phyloP scores from a whole-genome alignment of 2,113 vertebrate species.

The Ammospiza nelsoni region DNA sequence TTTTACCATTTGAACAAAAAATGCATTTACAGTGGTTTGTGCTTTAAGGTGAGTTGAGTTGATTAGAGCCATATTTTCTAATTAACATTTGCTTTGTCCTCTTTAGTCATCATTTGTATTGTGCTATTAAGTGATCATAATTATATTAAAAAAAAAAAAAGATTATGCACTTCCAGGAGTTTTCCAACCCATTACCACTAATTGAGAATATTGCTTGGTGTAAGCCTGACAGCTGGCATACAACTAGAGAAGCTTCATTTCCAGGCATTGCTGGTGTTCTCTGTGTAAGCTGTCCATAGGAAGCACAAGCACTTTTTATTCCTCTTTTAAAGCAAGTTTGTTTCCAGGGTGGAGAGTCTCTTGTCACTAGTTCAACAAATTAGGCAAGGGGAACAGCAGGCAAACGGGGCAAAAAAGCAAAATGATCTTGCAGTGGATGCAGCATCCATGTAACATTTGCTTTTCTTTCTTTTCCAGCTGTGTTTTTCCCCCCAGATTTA shows the following conservation, averaged over 20 bases:
- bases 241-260: slow-evolving; percentile 22
- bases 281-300: not conserved
- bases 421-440: not conserved
- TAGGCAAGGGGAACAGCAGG: not conserved
- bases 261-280: not conserved
- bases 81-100: slow-evolving; percentile 23
- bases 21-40: not conserved
- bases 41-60: not conserved
- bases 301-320: not conserved
- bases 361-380: not conserved
- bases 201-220: slow-evolving; percentile 23
- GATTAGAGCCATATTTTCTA: slow-evolving; percentile 33
- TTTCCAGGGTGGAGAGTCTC: not conserved
- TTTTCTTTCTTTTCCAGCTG: not conserved
- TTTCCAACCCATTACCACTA: slow-evolving; percentile 45
- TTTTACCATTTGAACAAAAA: not conserved
- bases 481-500: not conserved
- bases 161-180: not conserved
- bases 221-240: not conserved
- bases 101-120: slow-evolving; percentile 1
- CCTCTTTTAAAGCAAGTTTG: not conserved
- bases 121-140: not conserved
- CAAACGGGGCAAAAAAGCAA: not conserved
- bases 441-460: not conserved
- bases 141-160: not conserved